A percentile compares a stretch with the other conserved stretches of the same genome.
Conservation (phyloP, 2,888 invertebrate species). For the Acanthosepion esculentum region DNA sequence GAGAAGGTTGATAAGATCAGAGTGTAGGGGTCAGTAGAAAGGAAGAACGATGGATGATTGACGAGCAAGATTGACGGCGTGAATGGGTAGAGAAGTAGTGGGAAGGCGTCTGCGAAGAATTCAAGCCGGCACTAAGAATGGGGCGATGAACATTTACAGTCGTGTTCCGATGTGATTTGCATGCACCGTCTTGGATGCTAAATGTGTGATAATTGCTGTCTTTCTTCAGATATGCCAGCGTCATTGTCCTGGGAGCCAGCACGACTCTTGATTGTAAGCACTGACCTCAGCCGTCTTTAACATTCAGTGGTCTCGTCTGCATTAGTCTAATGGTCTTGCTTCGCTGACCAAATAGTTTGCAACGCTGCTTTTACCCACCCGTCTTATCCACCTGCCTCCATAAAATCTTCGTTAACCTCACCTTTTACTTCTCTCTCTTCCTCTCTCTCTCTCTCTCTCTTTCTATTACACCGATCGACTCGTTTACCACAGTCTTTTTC, state of each 20-base stretch:
- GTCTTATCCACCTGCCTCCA: background rate
- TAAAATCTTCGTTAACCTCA: background rate
- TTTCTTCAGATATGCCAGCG: constrained; percentile 7
- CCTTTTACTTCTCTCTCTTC: background rate
- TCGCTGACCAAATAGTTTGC: constrained; percentile 20
- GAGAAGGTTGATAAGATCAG: background rate
- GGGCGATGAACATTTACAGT: background rate
- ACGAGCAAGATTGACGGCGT: background rate
- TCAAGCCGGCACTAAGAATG: background rate
- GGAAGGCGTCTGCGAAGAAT: background rate
- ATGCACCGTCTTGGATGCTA: background rate
- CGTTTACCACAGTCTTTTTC: background rate
- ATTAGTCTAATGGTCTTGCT: constrained; percentile 33
- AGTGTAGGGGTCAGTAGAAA: background rate
- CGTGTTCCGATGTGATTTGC: background rate
- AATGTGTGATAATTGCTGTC: constrained; percentile 1
- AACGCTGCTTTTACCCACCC: background rate
- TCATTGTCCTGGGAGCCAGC: background rate
- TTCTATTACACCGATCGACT: background rate
- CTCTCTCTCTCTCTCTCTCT: background rate
- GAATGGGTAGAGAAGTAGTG: rapidly evolving
- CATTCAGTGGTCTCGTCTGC: background rate
- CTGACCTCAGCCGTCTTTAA: constrained; percentile 33
- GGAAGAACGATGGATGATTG: background rate
- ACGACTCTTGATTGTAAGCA: background rate